Evolutionary conservation across 1,140 invertebrate genomes (phyloP), one percentile per base, ranked within the genome.

Genomic region (Pseudobourletiella spinata): DNA sequence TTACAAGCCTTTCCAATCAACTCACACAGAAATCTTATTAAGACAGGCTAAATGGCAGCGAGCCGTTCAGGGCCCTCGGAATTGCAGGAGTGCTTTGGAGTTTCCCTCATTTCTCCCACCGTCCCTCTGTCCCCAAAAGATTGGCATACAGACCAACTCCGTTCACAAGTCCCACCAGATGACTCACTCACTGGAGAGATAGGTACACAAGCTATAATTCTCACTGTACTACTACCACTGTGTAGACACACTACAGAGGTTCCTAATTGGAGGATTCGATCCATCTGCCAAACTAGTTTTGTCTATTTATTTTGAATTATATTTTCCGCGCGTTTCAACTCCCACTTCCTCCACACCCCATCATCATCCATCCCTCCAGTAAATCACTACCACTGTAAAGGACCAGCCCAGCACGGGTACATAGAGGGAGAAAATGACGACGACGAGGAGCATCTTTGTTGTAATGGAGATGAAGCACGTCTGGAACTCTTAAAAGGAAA

Each of bases 1-100:
- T 52, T 52, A 52, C 59, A 60, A 60, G 59, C 11, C 42, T 60
- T 60, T 60, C 48, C 59, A 60, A 60, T 60, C 59, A 60, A 60
- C 59, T 60, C 56, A 11, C 32, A 51, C 18, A 51, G 24, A 51
- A 51, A 25, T 26, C 24, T 51, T 25, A 25, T 51, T 25, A 51
- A 26, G 24, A 51, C 18, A 51, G 48, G 22, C 48, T 26, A 51
- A 51, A 51, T 51, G 48, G 28, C 28, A 51, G 48, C 25, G 48
- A 51, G 28, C n/a, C n/a, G 14, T 51, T 14, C 25, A 51, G 48
- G 25, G 48, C 25, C 48, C 22, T 26, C 8, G 44, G 48, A 51
- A 11, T 51, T 26, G 3, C 48, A 51, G n/a, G n/a, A n/a, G n/a
- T n/a, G n/a, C 48, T 51, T 25, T 51, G 15, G 4, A 15, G 15